phyloP scores from a whole-genome alignment of 2,888 invertebrate species.

The Octodonta nipae region DNA sequence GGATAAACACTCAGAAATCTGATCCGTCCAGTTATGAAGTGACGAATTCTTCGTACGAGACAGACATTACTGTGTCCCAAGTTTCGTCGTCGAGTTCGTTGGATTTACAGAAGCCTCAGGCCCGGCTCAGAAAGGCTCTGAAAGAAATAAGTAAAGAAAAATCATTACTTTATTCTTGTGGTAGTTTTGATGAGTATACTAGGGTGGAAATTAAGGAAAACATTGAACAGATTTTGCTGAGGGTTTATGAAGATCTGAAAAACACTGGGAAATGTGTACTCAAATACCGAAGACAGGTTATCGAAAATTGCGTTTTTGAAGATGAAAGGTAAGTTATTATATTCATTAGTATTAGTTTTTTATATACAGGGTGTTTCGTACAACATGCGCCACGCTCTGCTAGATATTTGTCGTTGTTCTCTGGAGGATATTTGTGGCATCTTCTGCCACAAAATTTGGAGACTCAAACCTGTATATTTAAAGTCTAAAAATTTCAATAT shows the following conservation, averaged over 20 bases:
- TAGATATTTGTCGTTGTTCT: no score
- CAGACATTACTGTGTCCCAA: no score
- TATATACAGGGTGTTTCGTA: no score
- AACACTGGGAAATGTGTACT: slow-evolving; percentile 20
- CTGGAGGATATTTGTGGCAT: no score
- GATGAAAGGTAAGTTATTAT: slow-evolving; percentile 33
- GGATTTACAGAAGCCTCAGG: no score
- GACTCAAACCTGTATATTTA: no score
- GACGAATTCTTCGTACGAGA: slow-evolving; percentile 14
- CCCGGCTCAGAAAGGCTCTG: no score
- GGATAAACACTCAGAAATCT: slow-evolving; percentile 7
- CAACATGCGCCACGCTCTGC: no score
- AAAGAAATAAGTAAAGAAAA: slow-evolving; percentile 18
- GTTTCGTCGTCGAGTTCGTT: no score
- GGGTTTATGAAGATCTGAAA: slow-evolving; percentile 34
- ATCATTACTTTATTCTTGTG: slow-evolving; percentile 14
- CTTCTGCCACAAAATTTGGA: no score
- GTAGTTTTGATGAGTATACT: slow-evolving; percentile 16
- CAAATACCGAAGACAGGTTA: slow-evolving; percentile 18
- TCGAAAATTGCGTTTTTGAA: slow-evolving; percentile 42
- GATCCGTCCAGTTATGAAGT: slow-evolving; percentile 8
- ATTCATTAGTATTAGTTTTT: background rate
- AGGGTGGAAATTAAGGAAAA: slow-evolving; percentile 29
- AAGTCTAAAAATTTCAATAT: no score
- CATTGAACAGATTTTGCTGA: slow-evolving; percentile 36